Base-by-base conservation (phyloP, 1,140 invertebrate species). In the Rhopalosiphum padi region DNA sequence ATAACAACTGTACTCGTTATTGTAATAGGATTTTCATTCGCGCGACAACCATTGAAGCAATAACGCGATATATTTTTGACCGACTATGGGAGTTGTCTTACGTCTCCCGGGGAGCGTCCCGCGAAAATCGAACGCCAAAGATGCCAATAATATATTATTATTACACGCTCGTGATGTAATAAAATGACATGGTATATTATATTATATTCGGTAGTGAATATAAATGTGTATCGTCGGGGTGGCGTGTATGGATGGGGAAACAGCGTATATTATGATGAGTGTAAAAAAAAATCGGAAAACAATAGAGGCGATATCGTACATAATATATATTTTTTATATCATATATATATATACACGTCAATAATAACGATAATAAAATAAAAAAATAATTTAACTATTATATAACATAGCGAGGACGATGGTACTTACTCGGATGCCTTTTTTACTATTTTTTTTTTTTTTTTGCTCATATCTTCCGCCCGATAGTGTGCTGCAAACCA, bases 301-400 rank as follows among this genome's bases (percentile, higher is more conserved):
- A 86, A 86, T 23, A 86, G 43, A 37, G 35, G 86, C 86, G 86
- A 48, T 88, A 88, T 55, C 87, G 35, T 55, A 89, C 4, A 77
- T 68, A 68, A n/a, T 60, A 68, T 25, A 68, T 48, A 48, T 48
- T 51, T 51, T 51, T 51, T 51, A 51, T 51, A 51, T 18, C 21
- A 15, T 4, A 4, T 11, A 0, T 60, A 30, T 60, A 60, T 30
- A 55, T 55, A 60, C 2, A n/a, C 51, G 6, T 53, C 51, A 35
- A 89, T 89, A 53, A 89, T 37, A 55, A 89, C 18, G 18, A 51
- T 55, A 37, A 41, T 89, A 89, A 77, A 77, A 89, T 41, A 53
- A 89, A 48, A 88, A 87, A 23, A 82, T 91, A 82, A 91, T 83
- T 91, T 91, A 82, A 91, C 37, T 68, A 60, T 82, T 51, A 51